Conservation (phyloP, 2,113 vertebrate species). For the Vicugna pacos region DNA sequence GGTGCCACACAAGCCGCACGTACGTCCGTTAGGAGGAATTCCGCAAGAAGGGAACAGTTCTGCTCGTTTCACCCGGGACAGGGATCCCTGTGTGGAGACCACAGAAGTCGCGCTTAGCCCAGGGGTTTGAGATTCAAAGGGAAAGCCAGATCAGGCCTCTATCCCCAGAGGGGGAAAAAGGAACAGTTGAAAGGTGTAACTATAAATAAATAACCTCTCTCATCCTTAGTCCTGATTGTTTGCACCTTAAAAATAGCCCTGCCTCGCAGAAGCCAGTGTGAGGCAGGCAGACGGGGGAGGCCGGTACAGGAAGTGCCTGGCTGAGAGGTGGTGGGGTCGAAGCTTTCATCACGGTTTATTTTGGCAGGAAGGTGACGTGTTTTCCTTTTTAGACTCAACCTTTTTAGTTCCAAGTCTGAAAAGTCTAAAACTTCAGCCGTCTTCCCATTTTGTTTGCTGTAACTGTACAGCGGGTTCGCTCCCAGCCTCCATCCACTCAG, state of each 20-base stretch:
- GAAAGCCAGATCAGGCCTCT: constrained; percentile 9
- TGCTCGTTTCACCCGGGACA: constrained; percentile 49
- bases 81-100: constrained; percentile 53
- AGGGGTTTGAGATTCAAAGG: constrained; percentile 9
- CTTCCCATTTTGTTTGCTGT: constrained; percentile 53
- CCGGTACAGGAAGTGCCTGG: constrained; percentile 84
- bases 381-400: constrained; percentile 75
- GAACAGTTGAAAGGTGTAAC: constrained; percentile 67
- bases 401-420: constrained; percentile 75
- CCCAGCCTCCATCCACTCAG: not conserved
- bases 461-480: fast-evolving
- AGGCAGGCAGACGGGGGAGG: constrained; percentile 69
- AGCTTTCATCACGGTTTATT: constrained; percentile 81
- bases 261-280: constrained; percentile 15
- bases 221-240: constrained; percentile 62
- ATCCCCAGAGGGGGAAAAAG: not conserved
- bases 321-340: constrained; percentile 81
- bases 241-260: constrained; percentile 79
- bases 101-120: not conserved
- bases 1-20: fast-evolving
- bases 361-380: constrained; percentile 80
- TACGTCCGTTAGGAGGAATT: not conserved
- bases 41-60: constrained; percentile 67
- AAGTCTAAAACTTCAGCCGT: constrained; percentile 62
- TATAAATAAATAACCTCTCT: constrained; percentile 71